A percentile compares a stretch with the other conserved stretches of the same genome.
Evolutionary conservation across 2,797 vertebrate genomes (phyloP).

Genomic region (Salarias fasciatus): DNA sequence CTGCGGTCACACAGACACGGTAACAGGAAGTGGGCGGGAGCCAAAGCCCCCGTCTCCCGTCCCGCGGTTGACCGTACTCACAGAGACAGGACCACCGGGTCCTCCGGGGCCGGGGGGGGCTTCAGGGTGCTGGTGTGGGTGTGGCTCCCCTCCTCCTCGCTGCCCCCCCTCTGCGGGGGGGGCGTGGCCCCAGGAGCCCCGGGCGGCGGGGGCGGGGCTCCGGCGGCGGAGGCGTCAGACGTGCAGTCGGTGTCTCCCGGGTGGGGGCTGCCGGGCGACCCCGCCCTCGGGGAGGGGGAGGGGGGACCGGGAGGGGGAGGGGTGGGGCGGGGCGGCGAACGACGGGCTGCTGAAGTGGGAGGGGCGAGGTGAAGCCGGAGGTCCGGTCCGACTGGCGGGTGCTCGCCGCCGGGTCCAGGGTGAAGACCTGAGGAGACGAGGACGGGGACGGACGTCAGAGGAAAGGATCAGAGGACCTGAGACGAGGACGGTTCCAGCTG

Average conservation of each 20-base stretch:
- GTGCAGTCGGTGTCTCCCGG: conserved; percentile 83
- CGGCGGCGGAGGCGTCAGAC: conserved; percentile 82
- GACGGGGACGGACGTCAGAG: neutral
- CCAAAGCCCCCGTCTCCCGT: too few species aligned
- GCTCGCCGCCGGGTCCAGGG: conserved; percentile 84
- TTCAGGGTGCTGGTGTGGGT: conserved; percentile 78
- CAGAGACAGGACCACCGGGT: conserved; percentile 92
- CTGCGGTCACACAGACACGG: too few species aligned
- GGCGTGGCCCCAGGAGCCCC: conserved; percentile 64
- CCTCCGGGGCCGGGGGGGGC: conserved; percentile 76
- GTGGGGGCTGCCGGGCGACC: conserved; percentile 84
- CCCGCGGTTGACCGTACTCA: too few species aligned
- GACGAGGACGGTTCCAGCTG: too few species aligned
- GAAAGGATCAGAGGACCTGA: too few species aligned
- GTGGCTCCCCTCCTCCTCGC: conserved; percentile 83
- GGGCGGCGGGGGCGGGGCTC: conserved; percentile 54
- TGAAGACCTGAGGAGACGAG: conserved; percentile 82
- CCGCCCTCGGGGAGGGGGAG: conserved; percentile 47
- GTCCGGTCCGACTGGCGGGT: conserved; percentile 83
- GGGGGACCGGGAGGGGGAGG: too few species aligned
- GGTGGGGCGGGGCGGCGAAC: conserved; percentile 57
- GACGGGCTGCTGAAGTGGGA: conserved; percentile 79
- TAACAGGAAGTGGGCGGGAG: too few species aligned
- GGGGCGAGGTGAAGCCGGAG: conserved; percentile 75
- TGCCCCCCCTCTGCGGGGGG: conserved; percentile 54